Evolutionary conservation across 2,113 vertebrate genomes (phyloP).

Genomic region (Eolophus roseicapilla): DNA sequence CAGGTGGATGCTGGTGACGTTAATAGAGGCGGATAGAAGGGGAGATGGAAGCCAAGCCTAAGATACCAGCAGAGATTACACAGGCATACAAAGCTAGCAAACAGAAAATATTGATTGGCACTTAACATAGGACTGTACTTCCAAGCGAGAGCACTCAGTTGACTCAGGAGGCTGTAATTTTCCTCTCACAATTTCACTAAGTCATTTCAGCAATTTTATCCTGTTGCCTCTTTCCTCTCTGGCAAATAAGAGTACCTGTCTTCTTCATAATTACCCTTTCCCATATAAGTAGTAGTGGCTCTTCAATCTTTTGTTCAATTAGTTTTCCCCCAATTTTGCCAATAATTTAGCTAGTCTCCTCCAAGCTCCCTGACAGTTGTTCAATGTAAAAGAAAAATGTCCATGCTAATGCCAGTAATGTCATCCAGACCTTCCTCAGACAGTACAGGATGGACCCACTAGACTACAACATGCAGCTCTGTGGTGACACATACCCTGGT

Average conservation of each 20-base stretch:
- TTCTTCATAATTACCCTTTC: background rate
- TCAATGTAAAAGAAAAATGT: background rate
- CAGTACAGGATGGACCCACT: too few relatives aligned
- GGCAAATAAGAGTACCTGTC: background rate
- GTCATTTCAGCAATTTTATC: background rate
- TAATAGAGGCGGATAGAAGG: slow-evolving; percentile 13
- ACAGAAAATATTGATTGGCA: slow-evolving; percentile 30
- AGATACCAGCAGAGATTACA: slow-evolving; percentile 9
- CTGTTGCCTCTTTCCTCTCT: background rate
- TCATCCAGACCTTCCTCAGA: background rate
- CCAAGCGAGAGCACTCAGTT: background rate
- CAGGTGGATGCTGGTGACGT: slow-evolving; percentile 8
- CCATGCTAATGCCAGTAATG: background rate
- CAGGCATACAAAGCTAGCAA: background rate
- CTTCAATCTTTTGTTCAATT: background rate
- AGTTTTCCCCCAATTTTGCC: background rate
- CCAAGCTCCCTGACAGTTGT: background rate
- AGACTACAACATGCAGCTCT: background rate
- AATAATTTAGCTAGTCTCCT: background rate
- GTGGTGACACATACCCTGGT: background rate
- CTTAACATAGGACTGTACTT: background rate
- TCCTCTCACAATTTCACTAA: background rate
- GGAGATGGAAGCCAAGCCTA: slow-evolving; percentile 16
- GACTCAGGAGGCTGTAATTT: slow-evolving; percentile 20
- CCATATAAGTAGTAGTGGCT: background rate